A percentile compares a stretch with the other conserved stretches of the same genome.
These are phyloP conservation scores for Craniophora ligustri DNA, from an alignment of 2,888 invertebrate species.

Conservation along the genomic window DNA sequence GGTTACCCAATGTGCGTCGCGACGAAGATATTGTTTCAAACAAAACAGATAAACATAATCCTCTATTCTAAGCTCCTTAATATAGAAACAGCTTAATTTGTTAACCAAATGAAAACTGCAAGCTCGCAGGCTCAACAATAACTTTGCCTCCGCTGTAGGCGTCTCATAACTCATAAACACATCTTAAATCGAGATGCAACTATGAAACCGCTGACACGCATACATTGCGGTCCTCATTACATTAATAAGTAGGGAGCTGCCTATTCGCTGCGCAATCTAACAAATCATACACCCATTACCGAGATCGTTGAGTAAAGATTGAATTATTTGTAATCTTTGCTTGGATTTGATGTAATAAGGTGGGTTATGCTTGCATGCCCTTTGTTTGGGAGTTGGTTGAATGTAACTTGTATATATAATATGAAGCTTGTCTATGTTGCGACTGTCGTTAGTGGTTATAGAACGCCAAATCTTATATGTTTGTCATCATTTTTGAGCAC, in stretches of 20 bases:
- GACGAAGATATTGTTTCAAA: background rate
- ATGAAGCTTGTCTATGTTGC: no score
- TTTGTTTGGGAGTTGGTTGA: background rate
- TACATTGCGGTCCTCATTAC: conserved; percentile 7
- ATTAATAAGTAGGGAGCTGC: conserved; percentile 6
- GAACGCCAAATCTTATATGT: no score
- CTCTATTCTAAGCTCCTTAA: conserved; percentile 13
- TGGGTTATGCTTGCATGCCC: background rate
- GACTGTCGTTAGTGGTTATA: no score
- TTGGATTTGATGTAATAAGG: conserved; percentile 6
- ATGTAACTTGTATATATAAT: background rate
- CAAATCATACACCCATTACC: conserved; percentile 35
- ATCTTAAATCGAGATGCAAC: conserved; percentile 18
- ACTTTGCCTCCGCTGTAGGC: conserved; percentile 29
- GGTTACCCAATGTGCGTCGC: background rate
- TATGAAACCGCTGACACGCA: conserved; percentile 16
- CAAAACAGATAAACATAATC: conserved; percentile 9
- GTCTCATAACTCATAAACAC: conserved; percentile 24
- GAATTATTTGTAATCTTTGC: conserved; percentile 28
- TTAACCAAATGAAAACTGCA: conserved; percentile 34
- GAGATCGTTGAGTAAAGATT: conserved; percentile 23
- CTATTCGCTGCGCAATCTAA: conserved; percentile 22
- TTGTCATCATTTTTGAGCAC: no score
- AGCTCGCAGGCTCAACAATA: conserved; percentile 36
- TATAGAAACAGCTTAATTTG: conserved; percentile 38